A percentile compares a stretch with the other conserved stretches of the same genome.
phyloP scores from a whole-genome alignment of 2,888 invertebrate species.

The Limenitis camilla region DNA sequence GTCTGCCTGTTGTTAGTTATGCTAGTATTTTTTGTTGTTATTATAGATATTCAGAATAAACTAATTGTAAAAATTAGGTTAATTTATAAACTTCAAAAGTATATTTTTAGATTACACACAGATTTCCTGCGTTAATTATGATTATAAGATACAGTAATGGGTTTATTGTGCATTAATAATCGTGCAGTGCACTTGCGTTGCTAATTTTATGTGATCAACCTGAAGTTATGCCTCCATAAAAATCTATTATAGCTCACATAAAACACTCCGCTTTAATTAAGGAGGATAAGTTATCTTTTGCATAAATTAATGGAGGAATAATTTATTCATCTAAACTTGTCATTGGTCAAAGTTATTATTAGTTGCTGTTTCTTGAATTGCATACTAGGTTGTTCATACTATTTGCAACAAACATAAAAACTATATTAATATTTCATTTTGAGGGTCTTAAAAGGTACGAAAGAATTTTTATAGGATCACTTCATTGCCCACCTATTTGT shows the following conservation, averaged over 20 bases:
- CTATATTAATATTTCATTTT: no score
- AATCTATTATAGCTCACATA: slow-evolving; percentile 14
- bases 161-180: neutral
- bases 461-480: no score
- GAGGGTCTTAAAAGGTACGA: no score
- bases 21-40: no score
- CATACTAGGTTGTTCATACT: no score
- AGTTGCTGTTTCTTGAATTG: slow-evolving; percentile 23
- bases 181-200: neutral
- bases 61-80: no score
- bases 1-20: no score
- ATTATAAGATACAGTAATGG: slow-evolving; percentile 1
- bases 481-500: no score
- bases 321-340: slow-evolving; percentile 41
- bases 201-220: slow-evolving; percentile 8
- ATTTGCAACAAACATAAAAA: no score
- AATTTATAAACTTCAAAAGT: no score
- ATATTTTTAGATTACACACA: neutral
- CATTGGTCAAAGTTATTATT: slow-evolving; percentile 41
- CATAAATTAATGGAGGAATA: slow-evolving; percentile 26
- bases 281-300: slow-evolving; percentile 22
- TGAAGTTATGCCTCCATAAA: slow-evolving; percentile 10
- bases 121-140: neutral
- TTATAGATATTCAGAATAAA: no score
- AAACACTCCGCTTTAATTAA: slow-evolving; percentile 15